These are phyloP conservation scores for Phasianus colchicus DNA, from an alignment of 2,113 vertebrate species.

Conservation along the genomic window DNA sequence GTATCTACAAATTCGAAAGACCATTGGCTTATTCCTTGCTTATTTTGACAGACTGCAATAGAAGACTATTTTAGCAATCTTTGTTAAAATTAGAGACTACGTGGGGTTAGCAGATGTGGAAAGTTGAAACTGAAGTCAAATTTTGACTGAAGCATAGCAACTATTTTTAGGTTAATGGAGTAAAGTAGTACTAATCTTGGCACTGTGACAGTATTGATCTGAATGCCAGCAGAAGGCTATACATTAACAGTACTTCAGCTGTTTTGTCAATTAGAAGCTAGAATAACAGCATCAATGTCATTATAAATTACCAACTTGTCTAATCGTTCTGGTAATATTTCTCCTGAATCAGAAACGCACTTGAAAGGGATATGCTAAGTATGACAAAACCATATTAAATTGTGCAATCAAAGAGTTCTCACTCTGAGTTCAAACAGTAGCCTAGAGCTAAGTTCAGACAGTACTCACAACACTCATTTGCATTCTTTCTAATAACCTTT, in stretches of 20 bases:
- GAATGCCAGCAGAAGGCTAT: conserved; percentile 28
- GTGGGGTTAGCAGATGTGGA: neutral
- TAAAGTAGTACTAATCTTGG: conserved; percentile 49
- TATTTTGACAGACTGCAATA: neutral
- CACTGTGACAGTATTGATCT: conserved; percentile 22
- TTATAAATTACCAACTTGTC: neutral
- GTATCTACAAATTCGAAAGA: neutral
- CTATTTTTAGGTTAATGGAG: conserved; percentile 55
- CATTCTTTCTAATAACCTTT: conserved; percentile 5
- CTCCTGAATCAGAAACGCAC: neutral
- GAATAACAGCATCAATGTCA: neutral
- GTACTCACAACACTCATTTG: neutral
- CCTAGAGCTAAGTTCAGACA: neutral
- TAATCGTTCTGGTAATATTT: neutral
- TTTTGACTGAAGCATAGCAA: neutral
- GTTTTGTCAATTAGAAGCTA: neutral
- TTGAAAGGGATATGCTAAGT: neutral
- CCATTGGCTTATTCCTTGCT: neutral
- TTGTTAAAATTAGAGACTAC: neutral
- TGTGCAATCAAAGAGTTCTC: neutral
- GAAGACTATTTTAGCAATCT: neutral
- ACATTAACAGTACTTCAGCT: neutral
- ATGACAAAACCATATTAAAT: neutral
- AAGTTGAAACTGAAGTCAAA: neutral
- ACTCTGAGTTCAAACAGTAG: neutral